phyloP scores from a whole-genome alignment of 2,797 vertebrate genomes.

The Threskiornis aethiopicus region DNA sequence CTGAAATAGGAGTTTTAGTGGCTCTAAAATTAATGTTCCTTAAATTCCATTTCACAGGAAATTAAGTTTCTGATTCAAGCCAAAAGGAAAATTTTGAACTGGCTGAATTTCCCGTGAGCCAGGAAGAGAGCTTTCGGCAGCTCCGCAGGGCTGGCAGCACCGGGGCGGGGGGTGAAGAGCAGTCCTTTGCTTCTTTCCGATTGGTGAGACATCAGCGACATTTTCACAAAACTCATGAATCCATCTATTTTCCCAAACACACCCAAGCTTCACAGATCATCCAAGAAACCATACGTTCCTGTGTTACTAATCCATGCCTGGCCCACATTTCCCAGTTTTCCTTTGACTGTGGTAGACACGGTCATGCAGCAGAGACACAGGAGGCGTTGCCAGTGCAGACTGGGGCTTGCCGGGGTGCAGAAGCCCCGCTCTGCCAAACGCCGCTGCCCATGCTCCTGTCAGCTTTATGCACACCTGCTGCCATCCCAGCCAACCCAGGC shows the following conservation, averaged over 20 bases:
- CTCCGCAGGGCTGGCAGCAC: neutral
- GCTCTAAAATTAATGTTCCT: conserved; percentile 4
- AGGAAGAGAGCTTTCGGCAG: neutral
- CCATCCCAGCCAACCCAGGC: neutral
- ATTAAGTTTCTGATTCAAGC: conserved; percentile 15
- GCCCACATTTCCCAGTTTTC: neutral
- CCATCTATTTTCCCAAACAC: neutral
- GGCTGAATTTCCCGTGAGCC: neutral
- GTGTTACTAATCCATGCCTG: neutral
- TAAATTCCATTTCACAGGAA: conserved; percentile 8
- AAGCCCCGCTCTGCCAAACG: neutral
- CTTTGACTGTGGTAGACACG: fast-evolving
- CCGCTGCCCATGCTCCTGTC: neutral
- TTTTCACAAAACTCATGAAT: fast-evolving
- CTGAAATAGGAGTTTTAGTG: neutral
- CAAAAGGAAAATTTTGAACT: neutral
- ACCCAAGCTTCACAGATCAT: neutral
- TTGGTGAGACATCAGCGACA: neutral
- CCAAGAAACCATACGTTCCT: neutral
- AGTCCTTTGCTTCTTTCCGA: neutral
- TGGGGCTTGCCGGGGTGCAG: fast-evolving
- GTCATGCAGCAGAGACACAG: fast-evolving
- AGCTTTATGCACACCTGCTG: neutral
- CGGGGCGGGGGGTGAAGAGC: fast-evolving
- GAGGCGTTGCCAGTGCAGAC: neutral